A percentile compares a stretch with the other conserved stretches of the same genome.
Evolutionary conservation across 2,797 vertebrate genomes (phyloP).

Genomic region (Cossypha heuglini): DNA sequence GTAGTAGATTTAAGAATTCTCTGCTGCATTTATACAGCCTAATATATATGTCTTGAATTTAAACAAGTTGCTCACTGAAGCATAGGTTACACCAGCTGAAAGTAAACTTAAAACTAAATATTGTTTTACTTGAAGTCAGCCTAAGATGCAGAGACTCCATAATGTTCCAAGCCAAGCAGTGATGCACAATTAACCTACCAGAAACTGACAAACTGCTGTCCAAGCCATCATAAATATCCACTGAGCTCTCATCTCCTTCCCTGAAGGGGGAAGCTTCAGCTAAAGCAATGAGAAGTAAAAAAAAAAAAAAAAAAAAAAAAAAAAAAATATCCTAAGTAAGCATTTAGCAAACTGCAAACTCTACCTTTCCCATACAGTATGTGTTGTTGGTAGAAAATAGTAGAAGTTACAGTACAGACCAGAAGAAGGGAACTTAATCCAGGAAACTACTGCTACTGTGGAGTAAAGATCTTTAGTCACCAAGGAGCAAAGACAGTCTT

Average conservation of each 20-base stretch:
- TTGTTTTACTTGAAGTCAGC: not conserved
- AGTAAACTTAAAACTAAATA: not conserved
- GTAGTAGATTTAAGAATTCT: not conserved
- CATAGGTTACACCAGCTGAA: not conserved
- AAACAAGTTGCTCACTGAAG: not conserved
- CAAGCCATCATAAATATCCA: slow-evolving; percentile 94
- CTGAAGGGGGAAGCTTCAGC: slow-evolving; percentile 75
- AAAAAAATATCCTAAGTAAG: not conserved
- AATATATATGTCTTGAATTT: not conserved
- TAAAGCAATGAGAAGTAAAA: not conserved
- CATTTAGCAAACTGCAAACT: not conserved
- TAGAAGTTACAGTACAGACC: not conserved
- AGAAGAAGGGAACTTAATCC: not conserved
- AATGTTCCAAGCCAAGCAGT: not conserved
- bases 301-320: not conserved
- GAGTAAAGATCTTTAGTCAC: not conserved
- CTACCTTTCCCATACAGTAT: not conserved
- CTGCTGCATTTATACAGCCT: not conserved
- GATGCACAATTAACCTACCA: slow-evolving; percentile 73
- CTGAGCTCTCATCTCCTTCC: slow-evolving; percentile 83
- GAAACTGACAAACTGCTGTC: slow-evolving; percentile 70
- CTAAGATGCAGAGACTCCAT: not conserved
- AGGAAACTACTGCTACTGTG: not conserved
- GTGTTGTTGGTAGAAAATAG: not conserved
- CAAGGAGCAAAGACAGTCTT: not conserved